Evolutionary conservation across 2,113 vertebrate species (phyloP).

Genomic region (Xenotilapia leptura): DNA sequence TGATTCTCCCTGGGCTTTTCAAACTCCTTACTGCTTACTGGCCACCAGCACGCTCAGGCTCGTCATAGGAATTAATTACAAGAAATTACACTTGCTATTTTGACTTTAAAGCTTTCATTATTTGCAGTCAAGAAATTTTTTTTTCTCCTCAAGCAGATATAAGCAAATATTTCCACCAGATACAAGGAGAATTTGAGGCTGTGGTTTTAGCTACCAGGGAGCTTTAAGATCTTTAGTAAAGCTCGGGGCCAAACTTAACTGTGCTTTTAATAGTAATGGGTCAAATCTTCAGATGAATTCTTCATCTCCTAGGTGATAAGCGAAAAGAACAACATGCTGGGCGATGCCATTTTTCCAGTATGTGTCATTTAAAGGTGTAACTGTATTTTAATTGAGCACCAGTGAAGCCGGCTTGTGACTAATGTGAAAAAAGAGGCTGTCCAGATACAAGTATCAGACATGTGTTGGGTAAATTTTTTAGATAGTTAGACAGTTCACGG

Average conservation of each 20-base stretch:
- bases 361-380: conserved; percentile 18
- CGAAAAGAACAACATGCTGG: background rate
- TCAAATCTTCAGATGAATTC: conserved; percentile 26
- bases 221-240: conserved; percentile 19
- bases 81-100: conserved; percentile 5
- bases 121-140: background rate
- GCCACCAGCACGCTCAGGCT: background rate
- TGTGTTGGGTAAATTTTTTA: background rate
- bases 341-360: conserved; percentile 19
- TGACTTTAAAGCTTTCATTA: background rate
- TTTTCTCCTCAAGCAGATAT: background rate
- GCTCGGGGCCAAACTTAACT: conserved; percentile 22
- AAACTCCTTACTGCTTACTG: conserved; percentile 4
- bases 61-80: conserved; percentile 9
- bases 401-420: background rate
- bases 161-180: background rate
- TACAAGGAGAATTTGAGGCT: conserved; percentile 12
- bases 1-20: background rate
- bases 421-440: background rate
- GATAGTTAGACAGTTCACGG: background rate
- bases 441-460: background rate
- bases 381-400: conserved; percentile 34
- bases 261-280: conserved; percentile 6
- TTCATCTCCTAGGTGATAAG: conserved; percentile 1
- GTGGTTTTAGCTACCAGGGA: conserved; percentile 11